phyloP scores from a whole-genome alignment of 2,888 invertebrate species.

The Agonopterix alstromeriana region DNA sequence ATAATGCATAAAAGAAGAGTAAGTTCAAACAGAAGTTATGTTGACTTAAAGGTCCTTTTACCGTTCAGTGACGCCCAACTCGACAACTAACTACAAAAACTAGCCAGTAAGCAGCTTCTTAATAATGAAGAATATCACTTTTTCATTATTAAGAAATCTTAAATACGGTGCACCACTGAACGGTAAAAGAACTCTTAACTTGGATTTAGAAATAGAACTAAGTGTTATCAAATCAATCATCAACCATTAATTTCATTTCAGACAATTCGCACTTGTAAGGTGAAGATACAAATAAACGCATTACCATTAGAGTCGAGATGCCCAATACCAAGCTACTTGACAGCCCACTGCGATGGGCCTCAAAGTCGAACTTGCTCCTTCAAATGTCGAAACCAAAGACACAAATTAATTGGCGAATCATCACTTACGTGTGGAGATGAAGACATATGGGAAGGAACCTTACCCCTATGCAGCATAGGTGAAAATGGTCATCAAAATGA shows the following conservation, averaged over 20 bases:
- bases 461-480: slow-evolving; percentile 52
- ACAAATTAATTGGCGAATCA: slow-evolving; percentile 37
- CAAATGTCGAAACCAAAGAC: slow-evolving; percentile 42
- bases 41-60: not conserved
- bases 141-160: too few relatives aligned
- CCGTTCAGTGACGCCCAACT: too few relatives aligned
- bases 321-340: slow-evolving; percentile 45
- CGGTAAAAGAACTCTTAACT: too few relatives aligned
- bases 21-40: too few relatives aligned
- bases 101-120: too few relatives aligned
- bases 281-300: too few relatives aligned
- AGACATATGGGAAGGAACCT: slow-evolving; percentile 51
- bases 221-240: not conserved
- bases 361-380: slow-evolving; percentile 48
- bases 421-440: slow-evolving; percentile 41
- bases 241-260: too few relatives aligned
- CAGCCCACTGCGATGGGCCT: slow-evolving; percentile 36
- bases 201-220: too few relatives aligned
- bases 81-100: too few relatives aligned
- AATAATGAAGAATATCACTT: too few relatives aligned
- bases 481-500: slow-evolving; percentile 5
- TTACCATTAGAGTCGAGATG: slow-evolving; percentile 23
- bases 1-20: slow-evolving; percentile 47
- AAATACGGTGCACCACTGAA: too few relatives aligned
- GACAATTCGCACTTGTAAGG: too few relatives aligned